Base-by-base conservation (phyloP, 2,888 invertebrate genomes). In the Drosophila affinis region DNA sequence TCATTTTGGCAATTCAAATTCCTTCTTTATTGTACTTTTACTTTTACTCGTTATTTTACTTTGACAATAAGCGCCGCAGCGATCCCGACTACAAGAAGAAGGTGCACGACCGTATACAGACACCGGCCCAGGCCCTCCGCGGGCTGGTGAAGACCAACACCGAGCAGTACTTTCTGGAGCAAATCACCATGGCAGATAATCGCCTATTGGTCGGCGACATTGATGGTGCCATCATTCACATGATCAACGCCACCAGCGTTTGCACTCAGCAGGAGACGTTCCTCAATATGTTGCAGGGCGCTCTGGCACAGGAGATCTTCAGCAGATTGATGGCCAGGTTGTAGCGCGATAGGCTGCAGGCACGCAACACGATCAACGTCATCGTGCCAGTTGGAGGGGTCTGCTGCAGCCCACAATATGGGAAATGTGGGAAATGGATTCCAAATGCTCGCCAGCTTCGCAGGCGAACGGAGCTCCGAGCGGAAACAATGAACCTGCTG, bases 11-110 rank as follows among this genome's bases (percentile, higher is more conserved):
- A 68, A 72, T 59, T 58, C 27, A 57, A 77, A 53, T 62, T 56
- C n/a, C n/a, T n/a, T n/a, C n/a, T n/a, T n/a, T n/a, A n/a, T n/a
- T n/a, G n/a, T n/a, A n/a, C n/a, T n/a, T n/a, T n/a, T n/a, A n/a
- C n/a, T n/a, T n/a, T n/a, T n/a, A n/a, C n/a, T n/a, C n/a, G n/a
- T n/a, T n/a, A n/a, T 95, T 98, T 90, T 99, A 99, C 93, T 99
- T 98, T 93, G 99, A 99, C 92, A 95, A 95, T 88, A 97, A 98
- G 92, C 95, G 99, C 81, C 96, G 98, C 90, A 96, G 94, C 92
- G 98, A 98, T 93, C 99, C 99, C 5, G 95, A 97, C 77, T 99
- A 97, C 93, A 98, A 97, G 93, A 96, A 96, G 93, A 98, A 98
- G 93, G 93, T 99, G 75, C 95, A 96, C 90, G 97, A 98, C 93